A percentile compares a stretch with the other conserved stretches of the same genome.
Evolutionary conservation across 2,113 vertebrate species (phyloP).

Genomic region (Mus musculus): GRCm39 chr12:82533501-82534000

Average conservation of each 20-base stretch:
- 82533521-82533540: no score
- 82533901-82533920: no score
- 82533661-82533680: not conserved
- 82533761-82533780: not conserved
- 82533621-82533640: not conserved
- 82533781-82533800: not conserved
- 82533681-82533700: not conserved
- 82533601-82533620: not conserved
- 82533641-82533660: not conserved
- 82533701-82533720: rapidly evolving
- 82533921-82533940: not conserved
- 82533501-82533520: not conserved
- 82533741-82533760: not conserved
- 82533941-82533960: not conserved
- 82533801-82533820: not conserved
- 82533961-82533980: not conserved
- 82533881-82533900: not conserved
- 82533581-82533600: not conserved
- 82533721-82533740: not conserved
- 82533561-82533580: not conserved
- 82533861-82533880: not conserved
- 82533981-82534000: not conserved
- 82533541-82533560: not conserved
- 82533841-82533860: not conserved
- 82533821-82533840: not conserved